Evolutionary conservation across 1,140 invertebrate species (phyloP).

Genomic region (Ceratina australensis): DNA sequence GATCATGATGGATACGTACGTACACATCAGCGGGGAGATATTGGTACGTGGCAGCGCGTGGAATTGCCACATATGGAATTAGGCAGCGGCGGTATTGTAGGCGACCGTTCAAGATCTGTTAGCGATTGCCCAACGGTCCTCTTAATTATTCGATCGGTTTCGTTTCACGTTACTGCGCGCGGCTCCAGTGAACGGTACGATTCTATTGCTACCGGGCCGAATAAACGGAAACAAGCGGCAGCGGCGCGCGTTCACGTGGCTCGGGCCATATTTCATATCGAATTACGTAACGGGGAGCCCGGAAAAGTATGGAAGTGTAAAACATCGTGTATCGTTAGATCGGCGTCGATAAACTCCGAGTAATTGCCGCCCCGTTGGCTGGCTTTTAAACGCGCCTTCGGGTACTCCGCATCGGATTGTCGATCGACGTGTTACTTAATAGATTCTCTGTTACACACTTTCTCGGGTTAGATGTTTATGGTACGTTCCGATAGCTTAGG

Average conservation of each 20-base stretch:
- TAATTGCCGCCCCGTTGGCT: conserved; percentile 15
- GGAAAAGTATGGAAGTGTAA: conserved; percentile 23
- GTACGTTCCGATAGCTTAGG: too few species aligned
- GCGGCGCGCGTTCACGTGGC: neutral
- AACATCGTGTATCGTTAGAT: conserved; percentile 41
- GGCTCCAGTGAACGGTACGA: conserved; percentile 31
- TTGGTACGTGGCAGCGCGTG: conserved; percentile 27
- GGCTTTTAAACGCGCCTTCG: neutral
- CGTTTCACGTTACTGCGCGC: conserved; percentile 33
- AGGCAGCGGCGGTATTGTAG: conserved; percentile 7
- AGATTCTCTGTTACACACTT: too few species aligned
- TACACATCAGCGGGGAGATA: conserved; percentile 7
- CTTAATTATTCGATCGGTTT: conserved; percentile 44
- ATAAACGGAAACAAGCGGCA: conserved; percentile 24
- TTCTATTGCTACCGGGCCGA: conserved; percentile 30
- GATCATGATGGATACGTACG: conserved; percentile 57
- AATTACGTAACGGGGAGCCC: conserved; percentile 2
- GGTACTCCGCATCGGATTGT: neutral
- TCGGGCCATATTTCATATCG: conserved; percentile 15
- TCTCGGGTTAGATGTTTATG: too few species aligned
- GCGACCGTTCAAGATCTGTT: conserved; percentile 24
- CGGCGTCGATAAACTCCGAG: conserved; percentile 1
- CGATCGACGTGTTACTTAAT: too few species aligned
- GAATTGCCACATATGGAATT: conserved; percentile 51
- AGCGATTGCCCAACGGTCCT: conserved; percentile 48